Evolutionary conservation across 2,888 invertebrate species (phyloP).

Genomic region (Temnothorax rugatulus): DNA sequence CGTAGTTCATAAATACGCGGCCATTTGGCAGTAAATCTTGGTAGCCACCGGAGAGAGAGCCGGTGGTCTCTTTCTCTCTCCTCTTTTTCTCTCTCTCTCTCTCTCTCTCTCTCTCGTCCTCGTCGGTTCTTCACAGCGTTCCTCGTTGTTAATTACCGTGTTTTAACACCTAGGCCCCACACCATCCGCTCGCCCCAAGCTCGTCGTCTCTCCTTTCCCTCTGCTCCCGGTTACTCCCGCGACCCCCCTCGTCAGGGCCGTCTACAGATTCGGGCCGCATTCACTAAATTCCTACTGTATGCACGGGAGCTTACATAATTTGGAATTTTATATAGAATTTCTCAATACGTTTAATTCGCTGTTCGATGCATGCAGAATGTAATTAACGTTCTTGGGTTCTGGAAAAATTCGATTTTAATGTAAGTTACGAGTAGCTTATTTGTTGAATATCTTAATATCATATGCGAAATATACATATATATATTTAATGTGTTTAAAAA

Average conservation of each 20-base stretch:
- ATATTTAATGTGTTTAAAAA: background rate
- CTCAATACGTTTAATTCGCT: background rate
- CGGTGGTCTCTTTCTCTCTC: slow-evolving; percentile 77
- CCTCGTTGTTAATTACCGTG: slow-evolving; percentile 86
- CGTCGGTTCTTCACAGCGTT: slow-evolving; percentile 76
- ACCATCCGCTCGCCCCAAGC: slow-evolving; percentile 70
- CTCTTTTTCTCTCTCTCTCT: too few relatives aligned
- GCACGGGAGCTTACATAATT: background rate
- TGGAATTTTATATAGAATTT: background rate
- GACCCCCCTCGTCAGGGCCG: slow-evolving; percentile 54
- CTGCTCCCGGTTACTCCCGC: slow-evolving; percentile 45
- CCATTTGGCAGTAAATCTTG: slow-evolving; percentile 85
- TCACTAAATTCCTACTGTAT: background rate
- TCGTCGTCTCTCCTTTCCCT: slow-evolving; percentile 57
- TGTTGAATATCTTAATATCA: background rate
- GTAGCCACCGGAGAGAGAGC: slow-evolving; percentile 79
- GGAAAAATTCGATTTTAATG: background rate
- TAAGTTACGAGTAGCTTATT: background rate
- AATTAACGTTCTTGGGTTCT: background rate
- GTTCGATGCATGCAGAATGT: background rate
- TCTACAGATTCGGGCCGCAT: slow-evolving; percentile 22
- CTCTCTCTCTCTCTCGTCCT: slow-evolving; percentile 77
- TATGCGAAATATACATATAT: background rate
- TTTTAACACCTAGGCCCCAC: slow-evolving; percentile 85
- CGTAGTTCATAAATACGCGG: slow-evolving; percentile 86